Conservation (phyloP, 2,888 invertebrate species). For the Pachydiplax longipennis region DNA sequence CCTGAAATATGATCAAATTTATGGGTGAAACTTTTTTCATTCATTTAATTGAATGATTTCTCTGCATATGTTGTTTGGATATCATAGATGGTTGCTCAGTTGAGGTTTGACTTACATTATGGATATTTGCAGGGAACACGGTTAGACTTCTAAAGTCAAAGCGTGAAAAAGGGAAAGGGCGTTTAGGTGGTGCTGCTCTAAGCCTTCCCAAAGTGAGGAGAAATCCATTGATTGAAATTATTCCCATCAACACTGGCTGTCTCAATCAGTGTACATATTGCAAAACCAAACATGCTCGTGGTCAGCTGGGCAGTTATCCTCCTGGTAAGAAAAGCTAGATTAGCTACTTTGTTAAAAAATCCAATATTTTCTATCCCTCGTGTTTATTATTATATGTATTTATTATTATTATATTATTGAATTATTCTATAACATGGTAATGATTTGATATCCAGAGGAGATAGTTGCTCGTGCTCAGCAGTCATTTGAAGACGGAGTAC, state of each 20-base stretch:
- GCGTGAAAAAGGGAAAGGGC: constrained; percentile 73
- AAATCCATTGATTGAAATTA: constrained; percentile 96
- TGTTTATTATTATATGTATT: too few relatives aligned
- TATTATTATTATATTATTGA: too few relatives aligned
- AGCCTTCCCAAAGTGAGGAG: constrained; percentile 92
- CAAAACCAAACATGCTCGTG: constrained; percentile 97
- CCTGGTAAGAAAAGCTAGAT: constrained; percentile 60
- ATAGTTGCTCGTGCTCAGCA: constrained; percentile 86
- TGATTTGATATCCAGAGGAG: constrained; percentile 66
- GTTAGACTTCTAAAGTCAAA: constrained; percentile 83
- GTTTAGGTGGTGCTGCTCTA: constrained; percentile 86
- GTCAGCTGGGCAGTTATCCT: constrained; percentile 93
- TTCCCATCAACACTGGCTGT: constrained; percentile 95
- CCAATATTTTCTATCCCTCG: too few relatives aligned
- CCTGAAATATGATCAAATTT: too few relatives aligned
- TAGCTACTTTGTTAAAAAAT: background rate
- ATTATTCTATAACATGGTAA: too few relatives aligned
- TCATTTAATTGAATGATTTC: too few relatives aligned
- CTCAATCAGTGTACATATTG: constrained; percentile 99
- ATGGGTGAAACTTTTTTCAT: too few relatives aligned
- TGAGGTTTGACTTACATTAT: background rate
- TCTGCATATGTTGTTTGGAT: too few relatives aligned
- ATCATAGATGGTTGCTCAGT: too few relatives aligned
- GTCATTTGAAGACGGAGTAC: constrained; percentile 90
- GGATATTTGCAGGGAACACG: constrained; percentile 66